Evolutionary conservation across 2,797 vertebrate species (phyloP).

Genomic region (Acrocephalus scirpaceus): DNA sequence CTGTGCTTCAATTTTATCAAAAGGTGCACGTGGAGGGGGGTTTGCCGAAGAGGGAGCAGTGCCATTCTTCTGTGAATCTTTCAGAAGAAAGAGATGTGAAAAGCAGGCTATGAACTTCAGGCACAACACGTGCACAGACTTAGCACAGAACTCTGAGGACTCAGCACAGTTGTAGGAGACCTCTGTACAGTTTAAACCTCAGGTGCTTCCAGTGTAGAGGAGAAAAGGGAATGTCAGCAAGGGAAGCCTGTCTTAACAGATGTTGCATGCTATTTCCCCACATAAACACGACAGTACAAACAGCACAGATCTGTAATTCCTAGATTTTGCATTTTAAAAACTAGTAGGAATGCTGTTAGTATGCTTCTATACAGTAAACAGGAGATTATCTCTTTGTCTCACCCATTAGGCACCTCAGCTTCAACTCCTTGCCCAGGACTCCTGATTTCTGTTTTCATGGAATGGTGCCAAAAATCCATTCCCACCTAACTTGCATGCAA

Average conservation of each 20-base stretch:
- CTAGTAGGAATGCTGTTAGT: neutral
- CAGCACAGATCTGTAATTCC: neutral
- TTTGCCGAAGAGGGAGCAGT: neutral
- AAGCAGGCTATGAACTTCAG: neutral
- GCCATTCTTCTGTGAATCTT: neutral
- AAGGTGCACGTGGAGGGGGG: fast-evolving
- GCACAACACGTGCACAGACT: neutral
- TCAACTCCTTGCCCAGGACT: neutral
- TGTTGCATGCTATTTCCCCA: neutral
- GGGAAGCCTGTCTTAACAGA: neutral
- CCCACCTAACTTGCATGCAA: neutral
- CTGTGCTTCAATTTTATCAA: neutral
- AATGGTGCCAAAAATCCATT: neutral
- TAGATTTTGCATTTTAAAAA: neutral
- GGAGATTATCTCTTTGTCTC: neutral
- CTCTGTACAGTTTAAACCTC: neutral
- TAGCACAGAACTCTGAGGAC: neutral
- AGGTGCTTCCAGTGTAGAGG: neutral
- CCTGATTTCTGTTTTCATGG: neutral
- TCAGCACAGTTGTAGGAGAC: neutral
- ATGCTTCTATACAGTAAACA: neutral
- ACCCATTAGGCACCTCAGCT: neutral
- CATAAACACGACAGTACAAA: neutral
- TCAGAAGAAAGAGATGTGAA: neutral
- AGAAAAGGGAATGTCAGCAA: fast-evolving